A percentile compares a stretch with the other conserved stretches of the same genome.
Conservation (phyloP, 2,888 invertebrate species). For the Cylindroiulus punctatus region DNA sequence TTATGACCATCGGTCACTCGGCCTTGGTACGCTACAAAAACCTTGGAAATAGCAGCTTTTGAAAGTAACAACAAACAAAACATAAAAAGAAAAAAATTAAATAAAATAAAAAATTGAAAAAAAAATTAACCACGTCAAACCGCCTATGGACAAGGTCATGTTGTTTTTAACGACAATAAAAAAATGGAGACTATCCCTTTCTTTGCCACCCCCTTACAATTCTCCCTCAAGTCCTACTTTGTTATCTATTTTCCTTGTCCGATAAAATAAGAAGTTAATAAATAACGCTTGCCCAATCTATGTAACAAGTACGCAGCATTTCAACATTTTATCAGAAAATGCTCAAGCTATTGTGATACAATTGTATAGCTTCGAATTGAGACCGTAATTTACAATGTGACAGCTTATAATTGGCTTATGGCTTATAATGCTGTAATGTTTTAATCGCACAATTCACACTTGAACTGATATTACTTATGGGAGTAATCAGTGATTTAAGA, state of each 20-base stretch:
- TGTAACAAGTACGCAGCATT: background rate
- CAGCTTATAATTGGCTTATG: too few relatives aligned
- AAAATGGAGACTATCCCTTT: conserved; percentile 21
- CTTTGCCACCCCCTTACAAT: conserved; percentile 20
- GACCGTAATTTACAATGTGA: too few relatives aligned
- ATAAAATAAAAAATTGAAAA: background rate
- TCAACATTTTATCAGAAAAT: too few relatives aligned
- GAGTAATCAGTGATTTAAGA: too few relatives aligned
- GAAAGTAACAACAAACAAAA: conserved; percentile 24
- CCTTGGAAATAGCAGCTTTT: conserved; percentile 20
- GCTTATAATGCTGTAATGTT: too few relatives aligned
- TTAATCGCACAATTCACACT: too few relatives aligned
- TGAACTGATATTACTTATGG: too few relatives aligned
- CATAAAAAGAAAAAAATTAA: too few relatives aligned
- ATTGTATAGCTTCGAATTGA: too few relatives aligned
- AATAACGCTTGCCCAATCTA: conserved; percentile 8
- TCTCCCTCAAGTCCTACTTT: conserved; percentile 16
- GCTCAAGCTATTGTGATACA: too few relatives aligned
- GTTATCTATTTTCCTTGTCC: conserved; percentile 32
- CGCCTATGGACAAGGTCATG: conserved; percentile 33
- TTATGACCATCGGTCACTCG: conserved; percentile 9
- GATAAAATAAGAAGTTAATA: conserved; percentile 21
- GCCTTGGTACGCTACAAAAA: conserved; percentile 31
- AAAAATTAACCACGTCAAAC: conserved; percentile 16
- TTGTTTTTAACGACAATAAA: conserved; percentile 1